phyloP scores from a whole-genome alignment of 2,113 vertebrate genomes.

The Electrona antarctica region DNA sequence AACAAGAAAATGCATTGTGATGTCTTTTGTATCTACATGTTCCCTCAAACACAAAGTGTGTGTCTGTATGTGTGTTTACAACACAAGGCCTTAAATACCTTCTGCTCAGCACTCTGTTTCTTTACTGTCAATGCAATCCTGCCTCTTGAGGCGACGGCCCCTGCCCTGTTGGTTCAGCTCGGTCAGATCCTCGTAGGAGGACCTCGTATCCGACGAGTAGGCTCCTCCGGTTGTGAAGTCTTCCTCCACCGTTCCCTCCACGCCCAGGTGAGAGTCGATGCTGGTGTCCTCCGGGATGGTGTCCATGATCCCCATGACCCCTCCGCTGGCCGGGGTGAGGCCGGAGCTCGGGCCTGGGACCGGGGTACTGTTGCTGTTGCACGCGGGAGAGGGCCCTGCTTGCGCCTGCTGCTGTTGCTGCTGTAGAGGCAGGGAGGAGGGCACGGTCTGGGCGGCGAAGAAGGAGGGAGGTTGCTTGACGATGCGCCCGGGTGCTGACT shows the following conservation, averaged over 20 bases:
- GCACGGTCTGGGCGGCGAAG: constrained; percentile 67
- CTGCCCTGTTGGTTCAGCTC: constrained; percentile 74
- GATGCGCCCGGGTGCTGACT: constrained; percentile 85
- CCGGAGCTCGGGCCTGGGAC: constrained; percentile 56
- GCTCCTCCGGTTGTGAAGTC: constrained; percentile 86
- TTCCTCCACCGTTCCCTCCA: constrained; percentile 83
- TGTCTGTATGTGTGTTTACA: background rate
- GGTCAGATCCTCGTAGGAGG: constrained; percentile 93
- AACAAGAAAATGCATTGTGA: background rate
- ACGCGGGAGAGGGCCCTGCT: constrained; percentile 12
- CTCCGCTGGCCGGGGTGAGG: constrained; percentile 67
- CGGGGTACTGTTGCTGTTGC: constrained; percentile 49
- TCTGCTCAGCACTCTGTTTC: constrained; percentile 90
- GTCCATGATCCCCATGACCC: constrained; percentile 85
- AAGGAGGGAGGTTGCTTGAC: constrained; percentile 82
- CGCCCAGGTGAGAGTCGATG: constrained; percentile 87
- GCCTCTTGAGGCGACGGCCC: constrained; percentile 88
- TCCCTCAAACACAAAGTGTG: constrained; percentile 26
- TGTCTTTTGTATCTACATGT: constrained; percentile 13
- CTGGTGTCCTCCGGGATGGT: constrained; percentile 97
- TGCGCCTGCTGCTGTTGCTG: constrained; percentile 58
- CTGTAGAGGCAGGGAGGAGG: constrained; percentile 74
- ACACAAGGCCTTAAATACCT: background rate
- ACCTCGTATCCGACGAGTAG: constrained; percentile 84
- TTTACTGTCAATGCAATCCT: constrained; percentile 90